Evolutionary conservation across 2,113 vertebrate genomes (phyloP), one percentile per base, ranked within the genome.

Genomic region (Acanthochromis polyacanthus): DNA sequence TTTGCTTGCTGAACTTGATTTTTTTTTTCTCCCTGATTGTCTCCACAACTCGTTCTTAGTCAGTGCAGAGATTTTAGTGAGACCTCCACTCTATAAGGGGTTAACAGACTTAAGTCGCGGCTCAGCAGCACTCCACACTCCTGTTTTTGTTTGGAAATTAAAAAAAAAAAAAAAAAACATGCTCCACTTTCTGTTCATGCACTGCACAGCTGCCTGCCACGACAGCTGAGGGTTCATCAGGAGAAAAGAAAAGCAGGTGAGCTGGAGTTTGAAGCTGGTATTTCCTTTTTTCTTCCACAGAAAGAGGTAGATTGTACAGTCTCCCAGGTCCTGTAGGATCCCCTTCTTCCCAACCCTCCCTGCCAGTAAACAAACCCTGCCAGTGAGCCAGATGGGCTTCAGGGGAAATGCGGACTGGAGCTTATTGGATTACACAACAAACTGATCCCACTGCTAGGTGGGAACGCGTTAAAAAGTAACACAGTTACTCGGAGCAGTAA

Each of bases 331-430:
- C 84, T 82, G 87, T 43, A 84, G 88, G 93, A 91, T 91, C 92
- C 89, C 89, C 81, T 84, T 88, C 86, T 90, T 83, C 84, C 60
- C 84, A 91, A 85, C 82, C 82, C 87, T 85, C 87, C 86, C 73
- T 85, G 93, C 94, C 95, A 92, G 95, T 96, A 96, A 96, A 96
- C 95, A 96, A 94, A 93, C 94, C 85, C 92, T 94, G 95, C 92
- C 94, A 93, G 94, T 85, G 94, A 97, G 95, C 95, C 90, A 90
- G 82, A 85, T 91, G 93, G 93, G 94, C 91, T 88, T 55, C 20
- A 59, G 76, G 90, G 88, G 95, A 97, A 95, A 96, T 78, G 78
- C 91, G 96, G 97, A 90, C 90, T 95, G 96, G 96, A 96, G 19
- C 52, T 85, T 68, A 75, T 89, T 80, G 90, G 93, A 92, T 92